Evolutionary conservation across 2,888 invertebrate genomes (phyloP).

Genomic region (Lysandra bellargus): DNA sequence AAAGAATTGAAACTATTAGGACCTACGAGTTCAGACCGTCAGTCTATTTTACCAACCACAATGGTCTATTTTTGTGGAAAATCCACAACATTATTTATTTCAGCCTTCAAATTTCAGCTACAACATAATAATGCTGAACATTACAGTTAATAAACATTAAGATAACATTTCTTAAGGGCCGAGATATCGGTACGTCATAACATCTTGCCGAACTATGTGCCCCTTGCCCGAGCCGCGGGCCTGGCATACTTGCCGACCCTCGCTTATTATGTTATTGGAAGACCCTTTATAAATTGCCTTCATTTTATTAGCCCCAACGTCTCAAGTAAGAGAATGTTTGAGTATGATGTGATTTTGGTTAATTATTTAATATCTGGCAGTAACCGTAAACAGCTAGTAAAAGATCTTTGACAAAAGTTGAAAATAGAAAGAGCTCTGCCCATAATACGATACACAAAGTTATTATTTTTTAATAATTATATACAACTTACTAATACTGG

Average conservation of each 20-base stretch:
- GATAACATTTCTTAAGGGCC: constrained; percentile 19
- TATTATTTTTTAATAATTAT: too few relatives aligned
- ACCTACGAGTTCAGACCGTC: too few relatives aligned
- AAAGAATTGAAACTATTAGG: too few relatives aligned
- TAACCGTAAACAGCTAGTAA: not conserved
- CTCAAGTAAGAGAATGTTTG: not conserved
- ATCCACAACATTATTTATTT: too few relatives aligned
- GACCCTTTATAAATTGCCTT: constrained; percentile 31
- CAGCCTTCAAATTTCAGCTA: not conserved
- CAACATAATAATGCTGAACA: not conserved
- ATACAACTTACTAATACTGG: too few relatives aligned
- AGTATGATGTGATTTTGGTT: not conserved
- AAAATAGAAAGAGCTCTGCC: not conserved
- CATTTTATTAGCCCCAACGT: constrained; percentile 8
- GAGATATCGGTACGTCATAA: constrained; percentile 30
- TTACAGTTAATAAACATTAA: constrained; percentile 2
- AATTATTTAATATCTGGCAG: not conserved
- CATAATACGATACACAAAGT: too few relatives aligned
- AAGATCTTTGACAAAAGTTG: not conserved
- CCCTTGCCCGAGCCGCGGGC: constrained; percentile 38
- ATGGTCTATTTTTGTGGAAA: too few relatives aligned
- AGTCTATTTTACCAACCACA: too few relatives aligned
- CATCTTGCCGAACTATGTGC: constrained; percentile 38
- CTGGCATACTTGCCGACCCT: constrained; percentile 39
- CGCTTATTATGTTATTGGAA: constrained; percentile 43